phyloP scores from a whole-genome alignment of 30 jellyfish, hydroid and myxozoan genomes.

The Aurelia coerulea region DNA sequence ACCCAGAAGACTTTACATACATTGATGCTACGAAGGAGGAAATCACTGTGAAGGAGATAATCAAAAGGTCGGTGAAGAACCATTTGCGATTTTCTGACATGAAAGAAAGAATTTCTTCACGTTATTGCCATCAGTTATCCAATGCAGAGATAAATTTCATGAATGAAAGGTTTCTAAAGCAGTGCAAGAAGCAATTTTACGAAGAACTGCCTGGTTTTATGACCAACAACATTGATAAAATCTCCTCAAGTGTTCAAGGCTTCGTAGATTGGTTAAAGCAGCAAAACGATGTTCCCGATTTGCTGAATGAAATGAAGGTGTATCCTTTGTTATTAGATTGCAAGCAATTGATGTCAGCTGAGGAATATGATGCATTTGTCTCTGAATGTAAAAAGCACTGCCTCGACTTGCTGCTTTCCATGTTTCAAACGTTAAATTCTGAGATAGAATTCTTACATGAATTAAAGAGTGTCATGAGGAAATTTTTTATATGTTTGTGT shows the following conservation, averaged over 20 bases:
- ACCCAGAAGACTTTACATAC: background rate
- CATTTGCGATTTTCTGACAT: background rate
- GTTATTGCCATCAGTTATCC: background rate
- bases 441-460: background rate
- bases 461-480: background rate
- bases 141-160: background rate
- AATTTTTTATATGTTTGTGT: background rate
- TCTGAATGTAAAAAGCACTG: slow-evolving; percentile 1
- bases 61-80: background rate
- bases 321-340: background rate
- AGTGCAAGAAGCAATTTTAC: background rate
- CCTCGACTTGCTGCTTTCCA: background rate
- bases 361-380: background rate
- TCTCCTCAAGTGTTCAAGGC: background rate
- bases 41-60: background rate
- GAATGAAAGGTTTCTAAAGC: background rate
- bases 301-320: background rate
- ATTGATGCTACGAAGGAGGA: background rate
- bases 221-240: background rate
- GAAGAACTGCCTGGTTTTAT: background rate
- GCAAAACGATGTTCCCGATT: background rate
- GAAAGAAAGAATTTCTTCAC: background rate
- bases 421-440: background rate
- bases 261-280: background rate
- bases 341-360: background rate